phyloP scores from a whole-genome alignment of 2,888 invertebrate species.

The Latrodectus elegans region DNA sequence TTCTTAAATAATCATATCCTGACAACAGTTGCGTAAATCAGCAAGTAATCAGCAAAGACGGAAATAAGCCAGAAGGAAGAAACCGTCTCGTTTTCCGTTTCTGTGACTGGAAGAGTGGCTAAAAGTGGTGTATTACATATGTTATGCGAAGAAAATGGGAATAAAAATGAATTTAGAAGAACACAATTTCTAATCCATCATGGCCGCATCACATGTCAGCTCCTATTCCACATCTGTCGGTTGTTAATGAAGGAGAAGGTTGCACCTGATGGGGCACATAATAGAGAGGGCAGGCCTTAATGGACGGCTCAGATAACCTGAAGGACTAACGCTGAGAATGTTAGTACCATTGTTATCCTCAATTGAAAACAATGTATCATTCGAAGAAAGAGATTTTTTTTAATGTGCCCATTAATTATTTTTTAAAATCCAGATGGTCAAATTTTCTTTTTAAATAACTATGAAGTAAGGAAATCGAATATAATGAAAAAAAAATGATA shows the following conservation, averaged over 20 bases:
- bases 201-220: constrained; percentile 50
- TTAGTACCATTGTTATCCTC: not conserved
- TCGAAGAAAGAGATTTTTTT: not conserved
- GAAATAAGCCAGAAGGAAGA: constrained; percentile 13
- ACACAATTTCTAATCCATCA: constrained; percentile 48
- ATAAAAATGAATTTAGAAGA: constrained; percentile 38
- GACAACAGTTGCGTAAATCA: too few species aligned
- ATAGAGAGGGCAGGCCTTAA: constrained; percentile 56
- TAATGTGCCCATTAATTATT: not conserved
- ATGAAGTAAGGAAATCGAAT: too few species aligned
- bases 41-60: not conserved
- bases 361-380: not conserved
- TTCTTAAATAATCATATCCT: too few species aligned
- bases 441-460: too few species aligned
- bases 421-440: not conserved
- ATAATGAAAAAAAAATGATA: too few species aligned
- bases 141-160: constrained; percentile 15
- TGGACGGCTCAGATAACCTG: constrained; percentile 42
- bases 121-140: constrained; percentile 27
- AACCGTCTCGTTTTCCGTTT: not conserved
- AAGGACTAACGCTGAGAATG: constrained; percentile 3
- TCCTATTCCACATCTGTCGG: constrained; percentile 65
- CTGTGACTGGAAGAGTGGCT: not conserved
- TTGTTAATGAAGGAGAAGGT: constrained; percentile 41
- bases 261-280: constrained; percentile 51